A percentile compares a stretch with the other conserved stretches of the same genome.
These are phyloP conservation scores for Lasioglossum oenotherae DNA, from an alignment of 2,888 invertebrate species.

Conservation along the genomic window DNA sequence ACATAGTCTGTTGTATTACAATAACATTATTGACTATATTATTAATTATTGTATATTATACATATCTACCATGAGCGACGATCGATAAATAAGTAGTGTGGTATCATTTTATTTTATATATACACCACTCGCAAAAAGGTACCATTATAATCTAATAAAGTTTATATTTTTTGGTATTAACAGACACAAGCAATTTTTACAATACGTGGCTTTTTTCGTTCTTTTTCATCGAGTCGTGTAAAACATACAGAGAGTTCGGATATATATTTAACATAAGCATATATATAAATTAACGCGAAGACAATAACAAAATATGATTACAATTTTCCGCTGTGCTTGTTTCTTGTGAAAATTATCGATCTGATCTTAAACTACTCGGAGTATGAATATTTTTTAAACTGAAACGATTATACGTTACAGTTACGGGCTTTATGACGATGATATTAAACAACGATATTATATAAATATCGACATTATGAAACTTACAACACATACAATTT, in stretches of 20 bases:
- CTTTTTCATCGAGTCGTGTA: slow-evolving; percentile 17
- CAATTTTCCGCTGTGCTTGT: background rate
- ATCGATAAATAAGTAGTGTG: slow-evolving; percentile 76
- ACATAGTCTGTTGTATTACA: slow-evolving; percentile 78
- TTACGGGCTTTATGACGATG: background rate
- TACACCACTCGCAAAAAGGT: slow-evolving; percentile 69
- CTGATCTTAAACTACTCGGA: background rate
- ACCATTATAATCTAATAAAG: slow-evolving; percentile 79
- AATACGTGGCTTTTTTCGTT: slow-evolving; percentile 45
- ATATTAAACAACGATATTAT: slow-evolving; percentile 7
- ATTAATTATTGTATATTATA: slow-evolving; percentile 75
- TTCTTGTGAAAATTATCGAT: background rate
- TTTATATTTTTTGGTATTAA: slow-evolving; percentile 82
- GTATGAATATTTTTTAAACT: slow-evolving; percentile 3
- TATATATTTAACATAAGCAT: slow-evolving; percentile 2
- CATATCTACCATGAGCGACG: slow-evolving; percentile 77
- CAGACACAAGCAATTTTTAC: slow-evolving; percentile 67
- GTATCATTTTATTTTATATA: slow-evolving; percentile 81
- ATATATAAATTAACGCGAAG: slow-evolving; percentile 2
- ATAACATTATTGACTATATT: slow-evolving; percentile 72
- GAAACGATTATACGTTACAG: slow-evolving; percentile 1
- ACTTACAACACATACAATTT: slow-evolving; percentile 18
- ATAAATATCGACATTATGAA: slow-evolving; percentile 31
- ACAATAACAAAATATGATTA: slow-evolving; percentile 14
- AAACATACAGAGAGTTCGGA: background rate